Conservation (phyloP, 2,797 vertebrate genomes). For the Tokudaia tokunoshimensis region DNA sequence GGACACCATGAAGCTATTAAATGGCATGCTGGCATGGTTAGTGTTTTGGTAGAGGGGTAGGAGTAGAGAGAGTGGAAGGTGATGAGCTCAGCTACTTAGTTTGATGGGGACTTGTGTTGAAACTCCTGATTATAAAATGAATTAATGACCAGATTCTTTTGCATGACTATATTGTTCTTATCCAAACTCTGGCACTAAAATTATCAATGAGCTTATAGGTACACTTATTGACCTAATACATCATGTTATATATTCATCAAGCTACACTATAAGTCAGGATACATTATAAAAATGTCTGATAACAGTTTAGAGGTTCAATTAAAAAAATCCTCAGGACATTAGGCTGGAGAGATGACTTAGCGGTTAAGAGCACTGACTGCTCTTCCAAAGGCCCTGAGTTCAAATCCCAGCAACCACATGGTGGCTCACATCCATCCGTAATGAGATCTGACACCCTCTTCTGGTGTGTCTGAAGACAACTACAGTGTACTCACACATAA, state of each 20-base stretch:
- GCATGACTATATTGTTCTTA: background rate
- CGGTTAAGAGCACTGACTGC: too few species aligned
- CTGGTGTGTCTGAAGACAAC: too few species aligned
- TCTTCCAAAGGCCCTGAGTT: too few species aligned
- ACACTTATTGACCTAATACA: background rate
- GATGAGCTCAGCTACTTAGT: background rate
- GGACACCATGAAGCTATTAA: background rate
- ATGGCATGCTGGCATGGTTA: background rate
- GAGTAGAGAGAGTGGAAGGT: accelerated
- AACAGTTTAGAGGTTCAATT: background rate
- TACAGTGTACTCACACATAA: too few species aligned
- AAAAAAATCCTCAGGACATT: background rate
- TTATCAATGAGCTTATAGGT: background rate
- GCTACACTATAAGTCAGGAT: background rate
- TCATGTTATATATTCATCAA: background rate
- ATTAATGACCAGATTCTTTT: background rate
- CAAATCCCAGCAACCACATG: too few species aligned
- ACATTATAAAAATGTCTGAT: background rate
- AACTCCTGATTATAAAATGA: background rate
- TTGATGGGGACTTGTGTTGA: background rate
- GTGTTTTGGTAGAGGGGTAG: background rate
- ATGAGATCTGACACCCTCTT: too few species aligned
- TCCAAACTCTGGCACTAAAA: background rate
- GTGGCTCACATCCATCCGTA: too few species aligned
- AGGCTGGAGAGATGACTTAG: too few species aligned